Conservation (phyloP, 2,797 vertebrate genomes). For the Melanotaenia parkinsoni region DNA sequence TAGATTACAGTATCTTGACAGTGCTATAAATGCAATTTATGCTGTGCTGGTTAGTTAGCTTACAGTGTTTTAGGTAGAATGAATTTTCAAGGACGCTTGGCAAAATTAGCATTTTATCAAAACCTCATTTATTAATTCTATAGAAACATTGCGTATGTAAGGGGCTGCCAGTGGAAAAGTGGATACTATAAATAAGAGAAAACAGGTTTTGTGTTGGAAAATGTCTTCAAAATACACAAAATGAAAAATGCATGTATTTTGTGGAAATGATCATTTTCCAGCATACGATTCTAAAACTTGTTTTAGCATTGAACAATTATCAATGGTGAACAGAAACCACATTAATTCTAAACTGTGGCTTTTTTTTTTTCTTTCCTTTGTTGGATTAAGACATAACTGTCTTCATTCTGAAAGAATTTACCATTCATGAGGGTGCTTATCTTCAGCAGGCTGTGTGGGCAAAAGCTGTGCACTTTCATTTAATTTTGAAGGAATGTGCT, state of each 20-base stretch:
- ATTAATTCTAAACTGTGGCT: too few relatives aligned
- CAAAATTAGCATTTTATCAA: too few relatives aligned
- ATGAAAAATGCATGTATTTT: neutral
- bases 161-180: neutral
- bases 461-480: constrained; percentile 24
- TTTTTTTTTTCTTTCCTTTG: too few relatives aligned
- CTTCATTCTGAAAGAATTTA: constrained; percentile 51
- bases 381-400: constrained; percentile 18
- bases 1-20: too few relatives aligned
- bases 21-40: too few relatives aligned
- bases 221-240: neutral
- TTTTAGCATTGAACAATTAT: neutral
- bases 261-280: neutral
- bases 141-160: neutral
- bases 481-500: constrained; percentile 24
- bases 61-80: too few relatives aligned
- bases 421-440: constrained; percentile 39
- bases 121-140: neutral
- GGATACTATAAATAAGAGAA: neutral
- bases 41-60: too few relatives aligned
- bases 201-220: neutral
- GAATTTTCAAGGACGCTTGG: too few relatives aligned
- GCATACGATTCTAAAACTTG: neutral
- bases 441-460: constrained; percentile 15
- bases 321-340: neutral